phyloP scores from a whole-genome alignment of 30 jellyfish, hydroid and myxozoan genomes.

The Sanderia malayensis region DNA sequence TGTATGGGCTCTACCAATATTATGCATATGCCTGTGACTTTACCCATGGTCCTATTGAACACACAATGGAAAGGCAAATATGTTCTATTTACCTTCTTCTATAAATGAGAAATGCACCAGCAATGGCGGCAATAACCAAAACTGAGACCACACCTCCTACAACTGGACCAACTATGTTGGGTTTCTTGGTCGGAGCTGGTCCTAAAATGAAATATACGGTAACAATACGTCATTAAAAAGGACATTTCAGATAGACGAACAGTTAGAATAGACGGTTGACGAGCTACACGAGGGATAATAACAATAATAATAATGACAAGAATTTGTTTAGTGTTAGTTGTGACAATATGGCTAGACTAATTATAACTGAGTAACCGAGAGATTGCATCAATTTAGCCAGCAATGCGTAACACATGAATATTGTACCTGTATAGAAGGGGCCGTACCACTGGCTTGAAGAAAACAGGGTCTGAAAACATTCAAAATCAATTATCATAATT shows the following conservation, averaged over 20 bases:
- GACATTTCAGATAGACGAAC: background rate
- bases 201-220: too few species aligned
- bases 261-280: background rate
- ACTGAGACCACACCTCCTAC: background rate
- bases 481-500: background rate
- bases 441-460: background rate
- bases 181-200: background rate
- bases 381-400: too few species aligned
- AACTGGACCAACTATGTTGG: background rate
- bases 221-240: background rate
- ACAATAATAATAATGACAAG: background rate
- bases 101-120: background rate
- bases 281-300: background rate
- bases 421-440: background rate
- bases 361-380: too few species aligned
- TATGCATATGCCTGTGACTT: too few species aligned
- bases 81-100: background rate
- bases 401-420: too few species aligned
- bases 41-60: too few species aligned
- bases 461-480: background rate
- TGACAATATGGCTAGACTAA: background rate
- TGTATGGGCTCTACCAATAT: too few species aligned
- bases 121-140: background rate
- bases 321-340: background rate
- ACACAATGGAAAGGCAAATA: too few species aligned